Percentiles rank a stretch among this genome's conserved stretches.
Evolutionary conservation across 2,797 vertebrate species (phyloP).

Genomic region (Zalophus californianus): DNA sequence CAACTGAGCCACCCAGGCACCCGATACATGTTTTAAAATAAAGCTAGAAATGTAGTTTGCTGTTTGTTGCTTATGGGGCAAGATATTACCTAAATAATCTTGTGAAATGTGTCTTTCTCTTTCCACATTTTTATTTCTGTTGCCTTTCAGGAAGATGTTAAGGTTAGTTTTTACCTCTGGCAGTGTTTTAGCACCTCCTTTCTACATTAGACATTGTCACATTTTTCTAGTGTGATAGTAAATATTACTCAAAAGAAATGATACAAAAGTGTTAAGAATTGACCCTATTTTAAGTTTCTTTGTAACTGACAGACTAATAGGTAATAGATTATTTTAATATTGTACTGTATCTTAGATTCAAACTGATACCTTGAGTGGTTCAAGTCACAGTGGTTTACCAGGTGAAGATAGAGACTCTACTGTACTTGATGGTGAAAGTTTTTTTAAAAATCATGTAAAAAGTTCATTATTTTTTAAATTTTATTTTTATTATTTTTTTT

Average conservation of each 20-base stretch:
- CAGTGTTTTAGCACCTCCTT: constrained; percentile 31
- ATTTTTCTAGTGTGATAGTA: constrained; percentile 60
- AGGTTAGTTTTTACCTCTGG: constrained; percentile 58
- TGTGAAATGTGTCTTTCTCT: not conserved
- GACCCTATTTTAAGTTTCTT: constrained; percentile 51
- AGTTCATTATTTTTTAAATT: not conserved
- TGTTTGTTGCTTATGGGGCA: constrained; percentile 32
- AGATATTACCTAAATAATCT: constrained; percentile 54
- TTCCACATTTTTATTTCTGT: constrained; percentile 5
- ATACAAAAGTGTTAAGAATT: constrained; percentile 28
- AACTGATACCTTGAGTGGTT: constrained; percentile 9
- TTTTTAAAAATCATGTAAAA: not conserved
- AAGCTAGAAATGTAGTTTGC: constrained; percentile 42
- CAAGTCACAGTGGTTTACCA: constrained; percentile 3
- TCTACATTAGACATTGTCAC: not conserved
- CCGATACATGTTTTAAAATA: constrained; percentile 50
- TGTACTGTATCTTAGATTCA: constrained; percentile 40
- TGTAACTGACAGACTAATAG: constrained; percentile 46
- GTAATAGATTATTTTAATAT: constrained; percentile 31
- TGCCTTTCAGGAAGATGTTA: constrained; percentile 65
- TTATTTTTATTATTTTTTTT: not conserved
- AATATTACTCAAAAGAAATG: constrained; percentile 50
- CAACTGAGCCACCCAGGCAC: too few relatives aligned
- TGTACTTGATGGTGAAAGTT: constrained; percentile 41
- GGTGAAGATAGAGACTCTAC: not conserved